Conservation (phyloP, 2,113 vertebrate genomes). For the Eolophus roseicapilla region DNA sequence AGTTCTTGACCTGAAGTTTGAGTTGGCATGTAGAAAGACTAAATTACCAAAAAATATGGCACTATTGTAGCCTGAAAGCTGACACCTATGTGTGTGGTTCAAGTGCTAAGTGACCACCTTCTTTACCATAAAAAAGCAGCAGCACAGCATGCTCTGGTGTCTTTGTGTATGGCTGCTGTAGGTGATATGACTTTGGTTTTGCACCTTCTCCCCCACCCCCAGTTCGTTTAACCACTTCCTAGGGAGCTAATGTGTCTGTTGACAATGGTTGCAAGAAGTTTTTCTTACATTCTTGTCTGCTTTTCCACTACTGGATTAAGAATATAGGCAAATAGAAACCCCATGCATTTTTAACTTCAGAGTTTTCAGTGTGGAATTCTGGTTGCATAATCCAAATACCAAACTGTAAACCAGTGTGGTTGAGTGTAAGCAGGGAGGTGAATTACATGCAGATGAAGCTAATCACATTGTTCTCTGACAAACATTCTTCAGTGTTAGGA, state of each 20-base stretch:
- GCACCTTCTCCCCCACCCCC: background rate
- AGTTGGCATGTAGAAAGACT: background rate
- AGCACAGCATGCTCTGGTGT: accelerated
- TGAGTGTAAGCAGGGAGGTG: background rate
- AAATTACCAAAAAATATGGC: background rate
- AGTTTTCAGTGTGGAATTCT: background rate
- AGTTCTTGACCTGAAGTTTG: background rate
- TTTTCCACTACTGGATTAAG: background rate
- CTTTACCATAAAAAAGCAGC: background rate
- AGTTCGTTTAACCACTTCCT: background rate
- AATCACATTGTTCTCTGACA: background rate
- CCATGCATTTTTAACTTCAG: background rate
- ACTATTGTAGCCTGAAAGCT: background rate
- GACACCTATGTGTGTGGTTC: accelerated
- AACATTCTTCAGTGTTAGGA: background rate
- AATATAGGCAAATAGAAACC: background rate
- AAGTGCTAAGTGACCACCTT: background rate
- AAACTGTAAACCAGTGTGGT: background rate
- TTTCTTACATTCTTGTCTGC: background rate
- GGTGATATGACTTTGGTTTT: background rate
- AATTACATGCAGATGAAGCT: background rate
- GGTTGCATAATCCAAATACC: background rate
- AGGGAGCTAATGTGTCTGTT: background rate
- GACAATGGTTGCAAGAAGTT: background rate
- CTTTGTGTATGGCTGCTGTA: background rate